Base-by-base conservation (phyloP, 1,140 invertebrate species). In the Piezodorus guildinii region DNA sequence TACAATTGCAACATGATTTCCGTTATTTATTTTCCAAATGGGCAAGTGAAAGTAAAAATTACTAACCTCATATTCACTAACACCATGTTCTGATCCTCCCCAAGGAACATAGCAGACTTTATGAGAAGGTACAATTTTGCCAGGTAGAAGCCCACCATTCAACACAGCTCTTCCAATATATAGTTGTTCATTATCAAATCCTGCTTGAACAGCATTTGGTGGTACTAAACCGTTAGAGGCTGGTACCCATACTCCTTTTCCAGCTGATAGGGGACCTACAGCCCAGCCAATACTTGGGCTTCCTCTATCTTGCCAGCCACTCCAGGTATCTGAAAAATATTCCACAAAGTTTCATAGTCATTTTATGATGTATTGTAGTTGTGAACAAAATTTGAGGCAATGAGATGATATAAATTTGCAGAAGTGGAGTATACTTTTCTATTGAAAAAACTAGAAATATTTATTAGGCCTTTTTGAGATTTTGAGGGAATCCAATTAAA, bases 21-120 rank as follows among this genome's bases (percentile, higher is more conserved):
- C 34, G 6, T 39, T 39, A 1, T 39, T 39, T 39, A 10, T 39
- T 30, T 30, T 30, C 9, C 3, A 30, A n/a, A n/a, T n/a, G n/a
- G n/a, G n/a, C n/a, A n/a, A n/a, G n/a, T n/a, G n/a, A n/a, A n/a
- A n/a, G n/a, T n/a, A n/a, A n/a, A 30, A 30, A 30, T 6, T 39
- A 59, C 6, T 21, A 21, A 88, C 85, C 77, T 91, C 83, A 71
- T 91, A 93, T 59, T 87, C 78, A 17, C 73, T 67, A 68, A 87
- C 85, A 44, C 80, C 81, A 69, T 90, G 85, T 72, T 92, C 89
- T 16, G 73, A 74, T 34, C 88, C 88, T 12, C 87, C 88, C 85
- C 86, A 91, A 16, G 88, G 74, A 0, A 91, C 73, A 70, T 90
- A 93, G 68, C 81, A 83, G 9, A 83, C 82, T 12, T 82, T 81